Percentiles rank a stretch among this genome's conserved stretches.
phyloP scores from a whole-genome alignment of 2,797 vertebrate species.

The Cuculus canorus region DNA sequence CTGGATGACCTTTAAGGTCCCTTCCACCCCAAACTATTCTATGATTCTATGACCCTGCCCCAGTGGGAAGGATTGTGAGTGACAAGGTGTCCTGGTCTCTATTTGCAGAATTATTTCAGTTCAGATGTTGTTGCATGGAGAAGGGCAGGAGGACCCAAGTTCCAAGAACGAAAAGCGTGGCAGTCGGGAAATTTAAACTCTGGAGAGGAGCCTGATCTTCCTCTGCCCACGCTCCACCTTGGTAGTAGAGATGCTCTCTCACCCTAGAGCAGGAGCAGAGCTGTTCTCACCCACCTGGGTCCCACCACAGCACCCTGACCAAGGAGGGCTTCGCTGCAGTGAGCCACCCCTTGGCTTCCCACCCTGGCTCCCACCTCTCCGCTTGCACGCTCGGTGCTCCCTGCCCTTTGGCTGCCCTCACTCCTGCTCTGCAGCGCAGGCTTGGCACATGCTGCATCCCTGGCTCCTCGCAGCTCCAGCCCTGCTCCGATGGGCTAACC shows the following conservation, averaged over 20 bases:
- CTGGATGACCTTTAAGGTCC: too few species aligned
- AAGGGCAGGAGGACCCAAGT: neutral
- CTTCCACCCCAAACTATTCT: too few species aligned
- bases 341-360: neutral
- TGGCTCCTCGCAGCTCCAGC: neutral
- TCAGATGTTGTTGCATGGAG: neutral
- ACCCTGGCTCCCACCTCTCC: accelerated
- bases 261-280: neutral
- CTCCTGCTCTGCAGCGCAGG: accelerated
- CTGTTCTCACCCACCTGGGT: neutral
- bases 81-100: neutral
- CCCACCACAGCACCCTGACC: neutral
- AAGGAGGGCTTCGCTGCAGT: neutral
- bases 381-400: neutral
- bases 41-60: too few species aligned
- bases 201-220: neutral
- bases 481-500: accelerated
- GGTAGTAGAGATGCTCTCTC: neutral
- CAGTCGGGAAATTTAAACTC: neutral
- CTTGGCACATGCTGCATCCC: neutral
- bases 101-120: neutral
- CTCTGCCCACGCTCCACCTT: neutral
- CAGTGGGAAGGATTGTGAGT: accelerated
- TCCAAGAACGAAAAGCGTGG: neutral
- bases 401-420: neutral